Percentiles rank a stretch among this genome's conserved stretches.
Evolutionary conservation across 2,797 vertebrate genomes (phyloP).

Genomic region (Pogoniulus pusillus): DNA sequence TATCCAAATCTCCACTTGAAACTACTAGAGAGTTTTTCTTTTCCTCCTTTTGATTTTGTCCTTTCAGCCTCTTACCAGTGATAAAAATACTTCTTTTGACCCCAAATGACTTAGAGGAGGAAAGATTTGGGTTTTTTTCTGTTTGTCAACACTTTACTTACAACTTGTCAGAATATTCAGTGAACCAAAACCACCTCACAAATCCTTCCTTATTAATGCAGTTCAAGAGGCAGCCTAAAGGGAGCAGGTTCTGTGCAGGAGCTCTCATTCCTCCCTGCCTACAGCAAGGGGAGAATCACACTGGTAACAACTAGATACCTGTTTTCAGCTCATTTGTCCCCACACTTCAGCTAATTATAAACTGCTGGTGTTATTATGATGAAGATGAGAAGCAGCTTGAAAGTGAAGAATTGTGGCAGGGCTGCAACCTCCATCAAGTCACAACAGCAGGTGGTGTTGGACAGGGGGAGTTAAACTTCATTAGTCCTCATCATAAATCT

Average conservation of each 20-base stretch:
- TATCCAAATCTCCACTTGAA: constrained; percentile 11
- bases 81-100: constrained; percentile 49
- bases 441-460: not conserved
- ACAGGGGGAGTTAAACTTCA: not conserved
- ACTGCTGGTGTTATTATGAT: not conserved
- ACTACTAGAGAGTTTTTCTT: not conserved
- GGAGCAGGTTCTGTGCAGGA: not conserved
- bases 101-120: not conserved
- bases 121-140: not conserved
- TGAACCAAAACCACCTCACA: constrained; percentile 3
- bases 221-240: constrained; percentile 11
- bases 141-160: constrained; percentile 42
- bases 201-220: not conserved
- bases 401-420: not conserved
- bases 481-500: not conserved
- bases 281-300: not conserved
- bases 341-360: not conserved
- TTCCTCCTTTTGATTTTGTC: constrained; percentile 6
- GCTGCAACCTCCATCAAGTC: not conserved
- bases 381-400: not conserved
- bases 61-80: not conserved
- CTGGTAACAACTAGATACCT: not conserved
- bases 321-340: not conserved
- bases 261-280: not conserved
- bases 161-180: constrained; percentile 35